Conservation (phyloP, 2,888 invertebrate genomes). For the Folsomia manolachei region DNA sequence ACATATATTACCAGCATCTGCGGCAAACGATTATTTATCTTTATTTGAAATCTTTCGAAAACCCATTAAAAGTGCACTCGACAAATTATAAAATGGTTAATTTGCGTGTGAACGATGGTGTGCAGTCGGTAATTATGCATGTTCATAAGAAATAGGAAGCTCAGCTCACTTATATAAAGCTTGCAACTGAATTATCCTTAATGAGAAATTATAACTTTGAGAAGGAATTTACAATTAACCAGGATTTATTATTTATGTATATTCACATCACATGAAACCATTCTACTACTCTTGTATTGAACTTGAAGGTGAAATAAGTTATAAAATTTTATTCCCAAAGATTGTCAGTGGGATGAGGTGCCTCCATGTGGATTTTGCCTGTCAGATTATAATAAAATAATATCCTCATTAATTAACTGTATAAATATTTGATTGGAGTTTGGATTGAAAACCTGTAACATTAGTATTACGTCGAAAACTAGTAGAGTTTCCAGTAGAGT, state of each 20-base stretch:
- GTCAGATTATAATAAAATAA: too few relatives aligned
- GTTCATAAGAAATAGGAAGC: neutral
- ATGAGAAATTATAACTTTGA: neutral
- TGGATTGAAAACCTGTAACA: too few relatives aligned
- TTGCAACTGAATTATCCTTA: neutral
- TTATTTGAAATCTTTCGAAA: neutral
- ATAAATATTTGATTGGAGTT: too few relatives aligned
- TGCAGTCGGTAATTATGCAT: too few relatives aligned
- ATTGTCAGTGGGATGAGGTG: neutral
- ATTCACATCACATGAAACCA: too few relatives aligned
- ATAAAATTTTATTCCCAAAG: neutral
- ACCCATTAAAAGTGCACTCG: conserved; percentile 13
- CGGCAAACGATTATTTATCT: neutral
- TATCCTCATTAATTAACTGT: too few relatives aligned
- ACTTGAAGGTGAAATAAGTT: neutral
- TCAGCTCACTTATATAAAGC: too few relatives aligned
- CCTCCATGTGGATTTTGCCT: neutral
- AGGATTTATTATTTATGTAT: neutral
- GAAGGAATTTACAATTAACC: neutral
- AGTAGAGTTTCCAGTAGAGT: too few relatives aligned
- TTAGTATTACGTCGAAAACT: neutral
- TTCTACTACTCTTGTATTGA: neutral
- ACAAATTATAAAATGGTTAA: neutral
- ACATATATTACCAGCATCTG: too few relatives aligned
- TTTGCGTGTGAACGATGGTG: neutral